Evolutionary conservation across 2,113 vertebrate genomes (phyloP).

Genomic region (Pygoscelis antarcticus): DNA sequence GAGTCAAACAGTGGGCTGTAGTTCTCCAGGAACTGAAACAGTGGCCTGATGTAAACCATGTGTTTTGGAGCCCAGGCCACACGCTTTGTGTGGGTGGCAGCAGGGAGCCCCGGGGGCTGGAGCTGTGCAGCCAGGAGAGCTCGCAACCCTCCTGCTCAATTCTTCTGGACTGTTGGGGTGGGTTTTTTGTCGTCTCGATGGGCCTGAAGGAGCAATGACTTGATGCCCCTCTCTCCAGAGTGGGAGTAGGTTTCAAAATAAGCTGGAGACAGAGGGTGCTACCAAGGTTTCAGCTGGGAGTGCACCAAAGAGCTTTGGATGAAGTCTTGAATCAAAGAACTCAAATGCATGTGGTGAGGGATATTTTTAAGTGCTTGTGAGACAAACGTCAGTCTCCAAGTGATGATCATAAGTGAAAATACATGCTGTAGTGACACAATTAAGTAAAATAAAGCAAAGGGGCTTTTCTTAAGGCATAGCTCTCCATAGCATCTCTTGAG

Average conservation of each 20-base stretch:
- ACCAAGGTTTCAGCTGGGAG: not conserved
- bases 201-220: not conserved
- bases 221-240: not conserved
- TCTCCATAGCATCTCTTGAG: not conserved
- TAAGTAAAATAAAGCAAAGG: not conserved
- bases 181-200: not conserved
- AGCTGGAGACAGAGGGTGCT: not conserved
- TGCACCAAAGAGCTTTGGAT: not conserved
- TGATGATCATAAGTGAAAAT: not conserved
- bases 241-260: not conserved
- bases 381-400: not conserved
- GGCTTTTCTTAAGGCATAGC: not conserved
- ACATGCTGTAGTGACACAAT: not conserved
- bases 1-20: not conserved
- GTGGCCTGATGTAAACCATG: conserved; percentile 67
- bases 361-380: not conserved
- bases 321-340: not conserved
- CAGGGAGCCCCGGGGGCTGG: conserved; percentile 71
- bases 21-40: conserved; percentile 42
- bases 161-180: not conserved
- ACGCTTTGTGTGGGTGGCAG: conserved; percentile 77
- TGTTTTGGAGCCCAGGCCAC: conserved; percentile 75
- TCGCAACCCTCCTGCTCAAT: conserved; percentile 64
- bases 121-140: conserved; percentile 72
- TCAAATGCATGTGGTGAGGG: not conserved